phyloP scores from a whole-genome alignment of 2,888 invertebrate genomes.

The Stratiomys singularior region DNA sequence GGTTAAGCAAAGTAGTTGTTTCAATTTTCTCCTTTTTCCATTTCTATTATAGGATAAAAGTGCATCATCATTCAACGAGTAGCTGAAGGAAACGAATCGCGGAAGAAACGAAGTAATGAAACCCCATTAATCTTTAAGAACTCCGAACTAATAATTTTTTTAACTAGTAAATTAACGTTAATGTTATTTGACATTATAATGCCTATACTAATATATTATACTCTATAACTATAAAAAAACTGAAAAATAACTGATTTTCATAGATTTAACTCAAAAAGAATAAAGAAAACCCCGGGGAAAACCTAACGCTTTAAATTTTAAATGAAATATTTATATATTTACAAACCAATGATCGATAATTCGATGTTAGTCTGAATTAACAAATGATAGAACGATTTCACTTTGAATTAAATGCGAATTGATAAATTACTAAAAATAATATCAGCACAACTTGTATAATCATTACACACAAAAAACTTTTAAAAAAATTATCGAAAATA shows the following conservation, averaged over 20 bases:
- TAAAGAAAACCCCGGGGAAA: constrained; percentile 46
- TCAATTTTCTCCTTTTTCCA: no score
- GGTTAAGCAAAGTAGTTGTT: no score
- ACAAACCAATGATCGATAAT: background rate
- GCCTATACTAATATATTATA: background rate
- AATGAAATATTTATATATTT: constrained; percentile 20
- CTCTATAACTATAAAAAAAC: background rate
- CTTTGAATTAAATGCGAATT: background rate
- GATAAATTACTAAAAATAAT: background rate
- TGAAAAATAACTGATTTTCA: constrained; percentile 9
- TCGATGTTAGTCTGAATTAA: background rate
- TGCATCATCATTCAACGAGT: no score
- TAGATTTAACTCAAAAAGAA: constrained; percentile 16
- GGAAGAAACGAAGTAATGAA: constrained; percentile 33
- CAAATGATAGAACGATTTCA: background rate
- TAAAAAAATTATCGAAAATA: background rate
- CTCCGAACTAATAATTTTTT: background rate
- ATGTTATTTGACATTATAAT: background rate
- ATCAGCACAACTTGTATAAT: no score
- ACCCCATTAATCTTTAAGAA: constrained; percentile 29
- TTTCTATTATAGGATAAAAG: no score
- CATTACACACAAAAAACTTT: background rate
- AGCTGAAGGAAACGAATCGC: background rate
- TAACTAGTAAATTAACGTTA: background rate
- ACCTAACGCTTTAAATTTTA: constrained; percentile 49